Evolutionary conservation across 2,797 vertebrate genomes (phyloP), one percentile per base, ranked within the genome.

Genomic region (Microhierax caerulescens): DNA sequence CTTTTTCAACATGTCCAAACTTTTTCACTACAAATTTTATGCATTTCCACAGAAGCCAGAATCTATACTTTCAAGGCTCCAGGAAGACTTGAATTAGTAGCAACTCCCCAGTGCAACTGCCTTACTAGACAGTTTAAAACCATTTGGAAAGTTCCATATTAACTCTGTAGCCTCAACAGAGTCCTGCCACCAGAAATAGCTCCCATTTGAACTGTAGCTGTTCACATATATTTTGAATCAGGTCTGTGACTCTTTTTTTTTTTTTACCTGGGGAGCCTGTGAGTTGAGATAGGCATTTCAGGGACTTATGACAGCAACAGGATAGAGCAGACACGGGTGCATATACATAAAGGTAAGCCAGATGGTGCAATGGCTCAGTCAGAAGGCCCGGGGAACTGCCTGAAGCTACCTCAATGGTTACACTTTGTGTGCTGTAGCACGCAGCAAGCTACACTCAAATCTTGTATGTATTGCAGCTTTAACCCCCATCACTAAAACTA

Each of bases 121-220:
- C 59, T 88, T 79, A 43, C 50, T 43, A 88, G 69, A 73, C 45
- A 85, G 80, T 93, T 94, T 78, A 94, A 97, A 93, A 73, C 54
- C 34, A 67, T 89, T 95, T 79, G 48, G 63, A 88, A 95, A 70
- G 82, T 78, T 81, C 50, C 69, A 36, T 27, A 74, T 89, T 82
- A 95, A 77, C 50, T 91, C 60, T 25, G 57, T 28, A 80, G 68
- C 88, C 80, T 74, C 47, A 34, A 43, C 43, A 93, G 81, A 89
- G 72, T 64, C 68, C 78, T 54, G 41, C 70, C 85, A 90, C 53
- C 84, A 91, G 75, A 89, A 96, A 91, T 37, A 93, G 86, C 45
- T 89, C 57, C 27, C 0, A 2, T 54, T 53, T 77, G 85, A 94
- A 60, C 56, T 70, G 60, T 37, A 67, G 70, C 50, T 80, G 22